phyloP scores from a whole-genome alignment of 2,888 invertebrate genomes.

The Acanthosoma haemorrhoidale region DNA sequence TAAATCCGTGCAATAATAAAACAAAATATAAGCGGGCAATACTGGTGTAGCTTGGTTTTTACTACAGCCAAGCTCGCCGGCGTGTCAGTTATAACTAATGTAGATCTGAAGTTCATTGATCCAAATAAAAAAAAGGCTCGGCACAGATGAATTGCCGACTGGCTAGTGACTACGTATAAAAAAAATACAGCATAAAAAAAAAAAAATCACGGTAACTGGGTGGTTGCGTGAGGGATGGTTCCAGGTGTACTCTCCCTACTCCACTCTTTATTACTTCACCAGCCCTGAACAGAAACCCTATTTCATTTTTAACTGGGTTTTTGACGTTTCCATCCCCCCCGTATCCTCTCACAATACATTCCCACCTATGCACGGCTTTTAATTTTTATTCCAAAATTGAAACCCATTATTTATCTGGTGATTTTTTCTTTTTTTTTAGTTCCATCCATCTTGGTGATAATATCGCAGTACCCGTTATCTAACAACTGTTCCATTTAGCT shows the following conservation, averaged over 20 bases:
- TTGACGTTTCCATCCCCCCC: constrained; percentile 15
- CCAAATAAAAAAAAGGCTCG: neutral
- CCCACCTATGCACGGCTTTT: neutral
- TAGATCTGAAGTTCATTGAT: constrained; percentile 4
- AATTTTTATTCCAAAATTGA: neutral
- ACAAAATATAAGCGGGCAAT: neutral
- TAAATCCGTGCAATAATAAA: too few relatives aligned
- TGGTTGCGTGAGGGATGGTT: neutral
- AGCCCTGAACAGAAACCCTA: neutral
- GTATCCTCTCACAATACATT: neutral
- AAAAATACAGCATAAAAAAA: too few relatives aligned
- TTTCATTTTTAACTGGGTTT: constrained; percentile 24
- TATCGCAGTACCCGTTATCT: neutral
- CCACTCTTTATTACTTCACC: neutral
- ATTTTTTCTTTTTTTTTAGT: neutral
- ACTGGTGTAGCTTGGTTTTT: too few relatives aligned
- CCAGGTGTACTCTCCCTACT: neutral
- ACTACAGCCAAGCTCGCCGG: too few relatives aligned
- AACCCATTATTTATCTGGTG: neutral
- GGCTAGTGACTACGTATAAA: neutral
- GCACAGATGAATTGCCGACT: constrained; percentile 10
- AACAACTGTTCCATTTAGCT: constrained; percentile 1
- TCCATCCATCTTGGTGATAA: neutral
- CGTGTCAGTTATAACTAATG: neutral
- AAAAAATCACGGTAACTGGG: too few relatives aligned